Conservation (phyloP, 2,888 invertebrate species). For the Tridacna gigas region DNA sequence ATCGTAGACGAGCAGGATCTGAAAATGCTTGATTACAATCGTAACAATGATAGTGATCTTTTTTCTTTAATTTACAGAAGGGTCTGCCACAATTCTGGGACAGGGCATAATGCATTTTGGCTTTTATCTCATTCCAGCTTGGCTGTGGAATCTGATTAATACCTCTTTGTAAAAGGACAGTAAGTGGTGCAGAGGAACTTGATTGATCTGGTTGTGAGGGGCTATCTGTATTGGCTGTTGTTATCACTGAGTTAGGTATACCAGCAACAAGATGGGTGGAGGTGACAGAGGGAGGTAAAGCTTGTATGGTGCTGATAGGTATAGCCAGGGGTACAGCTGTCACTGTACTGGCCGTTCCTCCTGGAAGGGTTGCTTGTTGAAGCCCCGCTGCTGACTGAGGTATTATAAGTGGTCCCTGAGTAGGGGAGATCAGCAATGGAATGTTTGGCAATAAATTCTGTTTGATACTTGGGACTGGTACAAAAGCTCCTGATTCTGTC, state of each 20-base stretch:
- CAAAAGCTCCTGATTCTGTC: conserved; percentile 96
- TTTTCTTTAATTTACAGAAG: conserved; percentile 92
- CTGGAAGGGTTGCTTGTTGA: neutral
- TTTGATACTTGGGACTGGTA: conserved; percentile 88
- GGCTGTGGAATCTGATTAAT: conserved; percentile 65
- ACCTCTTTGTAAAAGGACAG: conserved; percentile 73
- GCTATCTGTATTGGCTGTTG: conserved; percentile 16
- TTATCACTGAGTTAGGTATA: conserved; percentile 35
- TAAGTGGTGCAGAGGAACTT: conserved; percentile 62
- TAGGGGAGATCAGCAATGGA: conserved; percentile 46
- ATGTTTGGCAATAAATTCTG: conserved; percentile 36
- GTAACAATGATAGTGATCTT: conserved; percentile 92
- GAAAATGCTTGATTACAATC: conserved; percentile 93
- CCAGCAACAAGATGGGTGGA: conserved; percentile 36
- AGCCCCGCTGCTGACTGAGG: conserved; percentile 4
- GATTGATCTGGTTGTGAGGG: neutral
- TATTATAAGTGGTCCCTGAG: conserved; percentile 26
- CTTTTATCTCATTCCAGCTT: conserved; percentile 74
- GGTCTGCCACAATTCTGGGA: conserved; percentile 89
- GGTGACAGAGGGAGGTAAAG: conserved; percentile 56
- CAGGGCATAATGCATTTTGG: conserved; percentile 80
- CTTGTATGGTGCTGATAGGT: conserved; percentile 53
- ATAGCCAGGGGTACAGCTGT: conserved; percentile 27
- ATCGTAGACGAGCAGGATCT: conserved; percentile 89
- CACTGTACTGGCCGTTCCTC: neutral